Evolutionary conservation across 2,113 vertebrate species (phyloP).

Genomic region (Mus spicilegus): DNA sequence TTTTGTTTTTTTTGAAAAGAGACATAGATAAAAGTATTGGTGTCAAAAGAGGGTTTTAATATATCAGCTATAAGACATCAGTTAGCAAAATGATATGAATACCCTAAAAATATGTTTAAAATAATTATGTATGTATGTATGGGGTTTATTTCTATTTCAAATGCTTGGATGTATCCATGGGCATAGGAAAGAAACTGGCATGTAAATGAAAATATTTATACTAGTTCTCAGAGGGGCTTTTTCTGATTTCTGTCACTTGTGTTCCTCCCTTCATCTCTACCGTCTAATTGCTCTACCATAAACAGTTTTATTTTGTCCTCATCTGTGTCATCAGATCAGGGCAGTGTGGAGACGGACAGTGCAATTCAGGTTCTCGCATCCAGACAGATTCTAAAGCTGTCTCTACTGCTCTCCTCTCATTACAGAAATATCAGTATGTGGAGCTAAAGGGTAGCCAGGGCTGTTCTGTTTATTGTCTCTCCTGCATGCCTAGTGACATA

Average conservation of each 20-base stretch:
- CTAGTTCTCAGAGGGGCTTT: not conserved
- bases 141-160: not conserved
- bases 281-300: not conserved
- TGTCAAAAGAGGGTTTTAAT: not conserved
- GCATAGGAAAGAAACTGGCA: not conserved
- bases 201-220: not conserved
- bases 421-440: not conserved
- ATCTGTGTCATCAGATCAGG: not conserved
- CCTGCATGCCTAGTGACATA: fast-evolving
- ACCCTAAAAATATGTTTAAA: not conserved
- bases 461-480: not conserved
- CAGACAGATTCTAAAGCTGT: not conserved
- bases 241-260: not conserved
- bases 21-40: not conserved
- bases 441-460: not conserved
- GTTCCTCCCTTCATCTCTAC: not conserved
- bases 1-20: not conserved
- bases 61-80: not conserved
- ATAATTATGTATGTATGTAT: not conserved
- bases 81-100: not conserved
- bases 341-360: not conserved
- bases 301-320: not conserved
- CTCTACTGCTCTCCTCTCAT: not conserved
- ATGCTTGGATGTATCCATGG: not conserved
- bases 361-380: not conserved